Base-by-base conservation (phyloP, 2,113 vertebrate species). In the Tyto alba region DNA sequence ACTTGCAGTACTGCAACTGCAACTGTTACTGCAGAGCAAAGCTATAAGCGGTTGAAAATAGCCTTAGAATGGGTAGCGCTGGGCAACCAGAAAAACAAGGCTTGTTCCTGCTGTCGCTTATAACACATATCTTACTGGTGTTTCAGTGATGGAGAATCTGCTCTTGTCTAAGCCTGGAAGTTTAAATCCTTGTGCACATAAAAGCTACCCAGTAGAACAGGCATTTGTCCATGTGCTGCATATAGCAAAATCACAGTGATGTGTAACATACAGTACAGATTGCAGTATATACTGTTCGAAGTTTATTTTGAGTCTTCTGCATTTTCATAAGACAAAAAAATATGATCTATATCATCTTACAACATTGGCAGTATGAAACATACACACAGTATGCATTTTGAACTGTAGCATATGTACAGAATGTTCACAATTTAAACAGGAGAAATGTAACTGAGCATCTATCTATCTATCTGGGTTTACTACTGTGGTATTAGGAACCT, bases 351-450 rank as follows among this genome's bases (percentile, higher is more conserved):
- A 96, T 96, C 95, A 96, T 97, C 94, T 96, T 97, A 97, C 96
- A 97, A 96, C 94, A 97, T 97, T 97, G 96, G 96, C 96, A 96
- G 93, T 95, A 91, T 73, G 95, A 96, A 96, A 82, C 89, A 95
- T 96, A 97, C 96, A 96, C 96, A 96, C 96, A 96, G 96, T 96
- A 97, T 97, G 96, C 96, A 97, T 96, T 96, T 96, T 96, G 96
- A 96, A 97, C 95, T 94, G 96, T 95, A 97, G 95, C 96, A 97
- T 97, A 97, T 97, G 96, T 96, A 97, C 96, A 83, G 94, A 96
- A 97, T 95, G 95, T 96, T 96, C 96, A 97, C 84, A 95, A 95
- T 97, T 97, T 96, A 96, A 96, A 96, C 96, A 97, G 95, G 93
- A 90, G 71, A 88, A 95, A 94, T 94, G 78, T 95, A 95, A 85